A percentile compares a stretch with the other conserved stretches of the same genome.
Conservation (phyloP, 2,888 invertebrate genomes). For the Folsomia manolachei region DNA sequence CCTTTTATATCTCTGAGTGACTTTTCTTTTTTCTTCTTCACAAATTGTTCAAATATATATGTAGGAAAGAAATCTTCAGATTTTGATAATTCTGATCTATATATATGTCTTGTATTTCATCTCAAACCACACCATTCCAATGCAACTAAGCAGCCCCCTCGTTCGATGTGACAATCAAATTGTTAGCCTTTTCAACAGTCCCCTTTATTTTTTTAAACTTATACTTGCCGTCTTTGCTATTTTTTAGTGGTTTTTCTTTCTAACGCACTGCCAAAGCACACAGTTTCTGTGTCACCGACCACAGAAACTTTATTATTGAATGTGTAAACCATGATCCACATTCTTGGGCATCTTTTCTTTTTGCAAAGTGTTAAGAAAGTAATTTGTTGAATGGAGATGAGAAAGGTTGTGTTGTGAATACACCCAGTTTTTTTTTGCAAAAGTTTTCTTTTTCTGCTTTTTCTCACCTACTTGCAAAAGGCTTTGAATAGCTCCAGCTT, state of each 20-base stretch:
- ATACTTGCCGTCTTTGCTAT: not conserved
- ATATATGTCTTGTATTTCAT: no score
- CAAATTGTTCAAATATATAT: slow-evolving; percentile 16
- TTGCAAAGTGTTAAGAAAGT: not conserved
- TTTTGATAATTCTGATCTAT: not conserved
- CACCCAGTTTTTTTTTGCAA: slow-evolving; percentile 7
- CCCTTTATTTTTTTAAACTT: not conserved
- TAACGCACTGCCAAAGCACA: not conserved
- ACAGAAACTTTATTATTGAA: not conserved
- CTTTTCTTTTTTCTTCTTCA: slow-evolving; percentile 13
- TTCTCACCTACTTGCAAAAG: not conserved
- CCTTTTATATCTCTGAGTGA: slow-evolving; percentile 10
- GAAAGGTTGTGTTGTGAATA: not conserved
- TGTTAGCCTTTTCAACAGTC: not conserved
- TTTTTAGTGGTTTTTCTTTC: no score
- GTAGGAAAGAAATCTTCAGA: not conserved
- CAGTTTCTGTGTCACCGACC: not conserved
- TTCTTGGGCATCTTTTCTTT: slow-evolving; percentile 9
- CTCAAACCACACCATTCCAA: not conserved
- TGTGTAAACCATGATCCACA: not conserved
- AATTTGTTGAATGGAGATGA: slow-evolving; percentile 2
- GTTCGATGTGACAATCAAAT: slow-evolving; percentile 5
- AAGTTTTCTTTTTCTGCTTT: not conserved
- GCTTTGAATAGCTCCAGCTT: not conserved
- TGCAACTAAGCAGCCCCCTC: not conserved